Evolutionary conservation across 2,888 invertebrate genomes (phyloP).

Genomic region (Thereva unica): DNA sequence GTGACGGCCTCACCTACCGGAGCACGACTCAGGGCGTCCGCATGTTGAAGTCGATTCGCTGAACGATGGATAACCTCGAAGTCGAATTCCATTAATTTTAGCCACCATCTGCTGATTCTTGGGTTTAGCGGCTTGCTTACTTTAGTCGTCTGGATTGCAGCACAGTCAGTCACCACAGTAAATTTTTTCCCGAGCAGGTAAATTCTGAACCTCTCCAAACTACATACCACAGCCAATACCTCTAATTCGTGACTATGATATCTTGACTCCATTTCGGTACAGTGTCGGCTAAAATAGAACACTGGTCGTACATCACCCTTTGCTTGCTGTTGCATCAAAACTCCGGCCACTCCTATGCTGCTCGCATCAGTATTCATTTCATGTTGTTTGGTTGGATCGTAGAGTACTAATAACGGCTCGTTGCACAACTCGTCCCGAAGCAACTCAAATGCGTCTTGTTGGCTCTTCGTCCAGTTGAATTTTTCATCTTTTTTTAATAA

Average conservation of each 20-base stretch:
- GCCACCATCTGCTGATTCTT: conserved; percentile 41
- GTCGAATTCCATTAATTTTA: conserved; percentile 40
- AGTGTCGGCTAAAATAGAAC: too few species aligned
- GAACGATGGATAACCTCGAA: conserved; percentile 38
- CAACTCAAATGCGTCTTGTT: conserved; percentile 29
- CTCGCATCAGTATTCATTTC: conserved; percentile 52
- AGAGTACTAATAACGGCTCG: conserved; percentile 45
- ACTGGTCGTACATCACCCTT: too few species aligned
- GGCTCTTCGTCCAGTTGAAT: conserved; percentile 37
- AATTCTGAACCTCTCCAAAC: conserved; percentile 37
- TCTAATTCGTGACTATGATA: conserved; percentile 27
- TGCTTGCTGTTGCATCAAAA: too few species aligned
- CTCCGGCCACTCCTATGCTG: conserved; percentile 41
- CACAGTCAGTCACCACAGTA: conserved; percentile 38
- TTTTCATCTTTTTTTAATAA: conserved; percentile 26
- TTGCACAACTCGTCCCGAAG: conserved; percentile 44
- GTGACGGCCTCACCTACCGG: neutral
- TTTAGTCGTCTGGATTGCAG: conserved; percentile 39
- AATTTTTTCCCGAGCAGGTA: conserved; percentile 38
- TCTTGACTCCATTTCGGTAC: too few species aligned
- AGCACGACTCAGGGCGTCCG: neutral
- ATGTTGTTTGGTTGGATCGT: conserved; percentile 44
- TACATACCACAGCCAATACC: conserved; percentile 40
- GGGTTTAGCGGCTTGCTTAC: conserved; percentile 37
- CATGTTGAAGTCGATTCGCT: neutral